A percentile compares a stretch with the other conserved stretches of the same genome.
Conservation (phyloP, 2,888 invertebrate genomes). For the Ferrisia virgata region DNA sequence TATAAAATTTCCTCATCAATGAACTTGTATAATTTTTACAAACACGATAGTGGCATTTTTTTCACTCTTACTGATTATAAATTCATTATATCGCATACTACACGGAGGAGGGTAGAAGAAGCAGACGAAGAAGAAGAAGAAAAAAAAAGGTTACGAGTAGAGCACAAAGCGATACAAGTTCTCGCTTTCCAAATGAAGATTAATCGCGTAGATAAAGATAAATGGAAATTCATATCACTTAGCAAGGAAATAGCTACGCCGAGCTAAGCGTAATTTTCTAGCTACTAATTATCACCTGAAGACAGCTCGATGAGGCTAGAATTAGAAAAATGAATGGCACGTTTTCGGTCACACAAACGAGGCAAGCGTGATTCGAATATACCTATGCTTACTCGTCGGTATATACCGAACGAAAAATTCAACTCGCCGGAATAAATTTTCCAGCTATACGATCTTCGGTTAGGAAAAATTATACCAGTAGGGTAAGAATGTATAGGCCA, state of each 20-base stretch:
- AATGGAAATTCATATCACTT: neutral
- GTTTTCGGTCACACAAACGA: neutral
- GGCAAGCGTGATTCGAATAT: neutral
- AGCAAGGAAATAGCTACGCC: neutral
- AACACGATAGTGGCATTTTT: neutral
- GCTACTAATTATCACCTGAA: neutral
- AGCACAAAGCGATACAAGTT: neutral
- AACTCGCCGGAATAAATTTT: neutral
- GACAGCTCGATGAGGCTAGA: neutral
- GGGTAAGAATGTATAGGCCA: neutral
- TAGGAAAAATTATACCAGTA: neutral
- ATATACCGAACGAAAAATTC: no score
- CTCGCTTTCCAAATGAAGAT: neutral
- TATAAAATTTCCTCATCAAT: no score
- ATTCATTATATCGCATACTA: neutral
- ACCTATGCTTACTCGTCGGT: no score
- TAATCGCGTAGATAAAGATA: conserved; percentile 11
- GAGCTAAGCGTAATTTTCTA: neutral
- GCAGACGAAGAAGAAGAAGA: neutral
- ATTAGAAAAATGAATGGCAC: neutral
- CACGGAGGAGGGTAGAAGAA: no score
- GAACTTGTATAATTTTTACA: no score
- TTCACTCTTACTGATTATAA: neutral
- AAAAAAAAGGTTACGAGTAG: neutral
- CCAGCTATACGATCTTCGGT: neutral